Percentiles rank a stretch among this genome's conserved stretches.
These are phyloP conservation scores for Platichthys flesus DNA, from an alignment of 2,113 vertebrate species.

Conservation along the genomic window DNA sequence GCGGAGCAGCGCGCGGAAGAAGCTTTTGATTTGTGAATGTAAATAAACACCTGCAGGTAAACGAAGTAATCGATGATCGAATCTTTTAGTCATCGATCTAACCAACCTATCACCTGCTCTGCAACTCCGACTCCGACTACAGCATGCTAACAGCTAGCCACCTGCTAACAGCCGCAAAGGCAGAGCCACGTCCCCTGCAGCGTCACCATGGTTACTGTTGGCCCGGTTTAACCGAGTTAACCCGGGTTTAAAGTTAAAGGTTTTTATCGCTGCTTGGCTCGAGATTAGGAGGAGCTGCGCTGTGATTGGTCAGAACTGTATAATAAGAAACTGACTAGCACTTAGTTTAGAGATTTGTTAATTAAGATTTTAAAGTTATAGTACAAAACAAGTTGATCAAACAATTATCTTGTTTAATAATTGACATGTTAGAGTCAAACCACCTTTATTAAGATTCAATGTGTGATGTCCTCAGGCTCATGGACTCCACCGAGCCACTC, in stretches of 20 bases:
- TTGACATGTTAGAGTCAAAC: no score
- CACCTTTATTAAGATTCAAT: not conserved
- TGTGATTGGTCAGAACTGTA: constrained; percentile 28
- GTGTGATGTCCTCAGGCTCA: constrained; percentile 33
- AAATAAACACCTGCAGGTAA: constrained; percentile 45
- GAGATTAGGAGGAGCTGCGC: not conserved
- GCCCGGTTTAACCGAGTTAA: not conserved
- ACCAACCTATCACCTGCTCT: not conserved
- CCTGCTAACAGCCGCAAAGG: not conserved
- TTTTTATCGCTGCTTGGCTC: not conserved
- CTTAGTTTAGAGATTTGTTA: not conserved
- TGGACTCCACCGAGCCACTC: constrained; percentile 35
- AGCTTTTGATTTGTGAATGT: constrained; percentile 25
- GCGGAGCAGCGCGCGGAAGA: constrained; percentile 39
- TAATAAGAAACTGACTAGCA: not conserved
- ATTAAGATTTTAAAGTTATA: no score
- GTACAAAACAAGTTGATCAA: no score
- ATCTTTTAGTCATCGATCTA: accelerated
- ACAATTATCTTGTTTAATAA: no score
- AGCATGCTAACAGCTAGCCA: constrained; percentile 17
- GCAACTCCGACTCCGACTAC: not conserved
- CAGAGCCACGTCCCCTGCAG: constrained; percentile 19
- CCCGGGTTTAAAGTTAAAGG: not conserved
- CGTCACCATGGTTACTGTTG: not conserved
- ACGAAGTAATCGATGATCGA: not conserved